Evolutionary conservation across 2,888 invertebrate species (phyloP).

Genomic region (Adelphocoris suturalis): DNA sequence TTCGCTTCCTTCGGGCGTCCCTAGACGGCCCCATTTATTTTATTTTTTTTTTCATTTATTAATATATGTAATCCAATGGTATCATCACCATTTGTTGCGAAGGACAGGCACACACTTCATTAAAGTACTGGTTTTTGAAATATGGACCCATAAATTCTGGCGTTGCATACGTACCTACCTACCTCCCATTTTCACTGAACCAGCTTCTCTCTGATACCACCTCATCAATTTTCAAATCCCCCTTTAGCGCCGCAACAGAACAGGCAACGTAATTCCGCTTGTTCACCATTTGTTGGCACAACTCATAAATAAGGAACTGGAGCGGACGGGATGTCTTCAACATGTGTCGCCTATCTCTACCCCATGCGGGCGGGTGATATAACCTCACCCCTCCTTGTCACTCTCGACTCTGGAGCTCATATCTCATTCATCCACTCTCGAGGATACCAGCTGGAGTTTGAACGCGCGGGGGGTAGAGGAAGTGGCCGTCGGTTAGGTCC

Average conservation of each 20-base stretch:
- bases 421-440: conserved; percentile 21
- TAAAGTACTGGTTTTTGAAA: no score
- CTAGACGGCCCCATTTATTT: no score
- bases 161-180: no score
- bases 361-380: conserved; percentile 17
- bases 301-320: conserved; percentile 30
- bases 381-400: conserved; percentile 15
- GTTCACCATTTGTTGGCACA: conserved; percentile 19
- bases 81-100: no score
- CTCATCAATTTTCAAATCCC: not conserved
- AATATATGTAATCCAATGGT: no score
- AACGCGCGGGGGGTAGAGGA: not conserved
- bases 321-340: conserved; percentile 36
- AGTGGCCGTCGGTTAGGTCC: not conserved
- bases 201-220: conserved; percentile 6
- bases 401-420: conserved; percentile 23
- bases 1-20: no score
- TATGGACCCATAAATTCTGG: no score
- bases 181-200: not conserved
- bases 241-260: conserved; percentile 10
- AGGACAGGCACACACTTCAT: no score
- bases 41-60: no score
- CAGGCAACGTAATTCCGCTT: not conserved
- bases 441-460: not conserved
- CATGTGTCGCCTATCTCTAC: conserved; percentile 39